Evolutionary conservation across 2,888 invertebrate species (phyloP), one percentile per base, ranked within the genome.

Genomic region (Gonocerus acuteangulatus): DNA sequence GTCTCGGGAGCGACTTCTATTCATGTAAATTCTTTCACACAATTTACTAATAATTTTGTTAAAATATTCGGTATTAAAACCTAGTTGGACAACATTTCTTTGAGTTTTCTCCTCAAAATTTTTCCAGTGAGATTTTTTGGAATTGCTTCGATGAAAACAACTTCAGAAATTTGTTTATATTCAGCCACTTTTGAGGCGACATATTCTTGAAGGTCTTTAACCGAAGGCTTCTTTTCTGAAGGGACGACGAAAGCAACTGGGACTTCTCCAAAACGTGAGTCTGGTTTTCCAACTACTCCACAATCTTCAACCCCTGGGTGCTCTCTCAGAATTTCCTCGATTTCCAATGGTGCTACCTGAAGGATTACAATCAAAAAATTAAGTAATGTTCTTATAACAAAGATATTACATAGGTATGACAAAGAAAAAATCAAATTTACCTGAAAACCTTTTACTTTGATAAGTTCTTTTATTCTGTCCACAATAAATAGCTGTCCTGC

Each of bases 281-380:
- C 83, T 0, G 85, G 82, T n/a, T 86, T 77, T 1, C 89, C 89
- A 39, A 91, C 79, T 0, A 95, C 92, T 0, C 87, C 93, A 0
- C 86, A 89, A 69, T 95, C 94, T 11, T 78, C 73, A 0, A 95
- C 79, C 22, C 79, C 80, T 0, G 88, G 86, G 73, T 89, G 86
- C 45, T 80, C 79, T 62, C 86, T 79, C 1, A 91, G 71, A 4
- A 90, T 72, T 67, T 83, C 85, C 74, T 92, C 91, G 62, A 91
- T 73, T 75, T 92, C 91, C 1, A 90, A 88, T 19, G 91, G 91
- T 0, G 91, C 86, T 23, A 91, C 90, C 87, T 89, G 71, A 36
- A 76, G 66, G 63, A 18, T 52, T 75, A 65, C 64, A 16, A n/a
- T n/a, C n/a, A n/a, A n/a, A 68, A n/a, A n/a, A n/a, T n/a, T n/a